Evolutionary conservation across 2,888 invertebrate species (phyloP).

Genomic region (Gastracanthus pulcherrimus): DNA sequence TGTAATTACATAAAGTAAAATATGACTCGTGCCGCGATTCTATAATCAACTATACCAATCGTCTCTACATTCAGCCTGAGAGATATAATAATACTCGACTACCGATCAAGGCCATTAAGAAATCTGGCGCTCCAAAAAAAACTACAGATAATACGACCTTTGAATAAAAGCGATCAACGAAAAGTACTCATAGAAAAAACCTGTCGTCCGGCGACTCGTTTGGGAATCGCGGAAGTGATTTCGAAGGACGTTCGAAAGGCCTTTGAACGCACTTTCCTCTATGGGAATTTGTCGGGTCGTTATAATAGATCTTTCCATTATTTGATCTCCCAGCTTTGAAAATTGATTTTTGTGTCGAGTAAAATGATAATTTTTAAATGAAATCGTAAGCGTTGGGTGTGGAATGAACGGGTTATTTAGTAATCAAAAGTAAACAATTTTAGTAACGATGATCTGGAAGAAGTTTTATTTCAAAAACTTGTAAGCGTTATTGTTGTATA

Average conservation of each 20-base stretch:
- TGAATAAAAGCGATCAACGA: neutral
- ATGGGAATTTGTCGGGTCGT: neutral
- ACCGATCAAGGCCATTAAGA: neutral
- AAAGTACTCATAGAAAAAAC: neutral
- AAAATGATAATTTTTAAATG: too few relatives aligned
- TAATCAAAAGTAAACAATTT: neutral
- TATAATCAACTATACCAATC: neutral
- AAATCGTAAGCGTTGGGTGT: too few relatives aligned
- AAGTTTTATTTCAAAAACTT: slow-evolving; percentile 33
- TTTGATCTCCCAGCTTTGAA: neutral
- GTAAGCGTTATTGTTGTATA: slow-evolving; percentile 10
- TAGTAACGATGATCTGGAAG: slow-evolving; percentile 24
- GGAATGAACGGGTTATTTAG: neutral
- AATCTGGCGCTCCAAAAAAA: neutral
- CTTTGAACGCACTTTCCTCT: neutral
- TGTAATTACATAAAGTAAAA: neutral
- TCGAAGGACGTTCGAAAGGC: neutral
- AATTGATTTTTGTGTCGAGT: neutral
- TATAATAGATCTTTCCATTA: neutral
- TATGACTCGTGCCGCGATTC: neutral
- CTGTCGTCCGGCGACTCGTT: neutral
- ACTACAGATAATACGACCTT: neutral
- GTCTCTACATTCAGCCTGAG: neutral
- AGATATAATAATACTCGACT: neutral
- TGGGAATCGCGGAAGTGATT: neutral